These are phyloP conservation scores for Leptodactylus fuscus DNA, from an alignment of 2,113 vertebrate genomes.

Conservation along the genomic window DNA sequence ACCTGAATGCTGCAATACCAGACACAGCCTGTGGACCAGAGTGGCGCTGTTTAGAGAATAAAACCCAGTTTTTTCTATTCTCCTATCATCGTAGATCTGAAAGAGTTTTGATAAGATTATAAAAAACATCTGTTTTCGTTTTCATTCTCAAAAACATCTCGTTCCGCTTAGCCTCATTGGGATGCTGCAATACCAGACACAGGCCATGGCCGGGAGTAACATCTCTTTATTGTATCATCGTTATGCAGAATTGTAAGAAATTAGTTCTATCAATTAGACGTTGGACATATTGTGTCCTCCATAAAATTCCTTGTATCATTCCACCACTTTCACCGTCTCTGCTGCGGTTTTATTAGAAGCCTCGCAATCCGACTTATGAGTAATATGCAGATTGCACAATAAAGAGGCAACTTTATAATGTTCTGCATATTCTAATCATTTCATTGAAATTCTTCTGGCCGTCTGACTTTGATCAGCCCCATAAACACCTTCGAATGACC, in stretches of 20 bases:
- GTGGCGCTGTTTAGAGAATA: too few relatives aligned
- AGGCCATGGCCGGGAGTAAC: too few relatives aligned
- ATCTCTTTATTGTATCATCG: too few relatives aligned
- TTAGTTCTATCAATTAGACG: too few relatives aligned
- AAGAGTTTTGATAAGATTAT: too few relatives aligned
- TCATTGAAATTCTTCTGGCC: neutral
- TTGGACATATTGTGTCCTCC: neutral
- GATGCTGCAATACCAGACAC: neutral
- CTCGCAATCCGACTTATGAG: neutral
- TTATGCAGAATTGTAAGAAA: too few relatives aligned
- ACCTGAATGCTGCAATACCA: too few relatives aligned
- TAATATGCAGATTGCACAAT: neutral
- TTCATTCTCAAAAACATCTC: neutral
- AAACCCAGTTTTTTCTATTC: too few relatives aligned
- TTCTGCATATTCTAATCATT: slow-evolving; percentile 21
- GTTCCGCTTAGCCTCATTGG: too few relatives aligned
- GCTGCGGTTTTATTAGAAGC: neutral
- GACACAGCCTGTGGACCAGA: too few relatives aligned
- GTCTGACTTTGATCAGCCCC: slow-evolving; percentile 37
- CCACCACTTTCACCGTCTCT: neutral
- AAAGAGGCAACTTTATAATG: neutral
- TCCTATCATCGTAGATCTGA: too few relatives aligned
- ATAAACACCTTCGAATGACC: slow-evolving; percentile 43
- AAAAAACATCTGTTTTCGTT: neutral
- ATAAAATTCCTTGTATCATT: neutral